A percentile compares a stretch with the other conserved stretches of the same genome.
These are phyloP conservation scores for Pogonophryne albipinna DNA, from an alignment of 2,797 vertebrate genomes.

Conservation along the genomic window DNA sequence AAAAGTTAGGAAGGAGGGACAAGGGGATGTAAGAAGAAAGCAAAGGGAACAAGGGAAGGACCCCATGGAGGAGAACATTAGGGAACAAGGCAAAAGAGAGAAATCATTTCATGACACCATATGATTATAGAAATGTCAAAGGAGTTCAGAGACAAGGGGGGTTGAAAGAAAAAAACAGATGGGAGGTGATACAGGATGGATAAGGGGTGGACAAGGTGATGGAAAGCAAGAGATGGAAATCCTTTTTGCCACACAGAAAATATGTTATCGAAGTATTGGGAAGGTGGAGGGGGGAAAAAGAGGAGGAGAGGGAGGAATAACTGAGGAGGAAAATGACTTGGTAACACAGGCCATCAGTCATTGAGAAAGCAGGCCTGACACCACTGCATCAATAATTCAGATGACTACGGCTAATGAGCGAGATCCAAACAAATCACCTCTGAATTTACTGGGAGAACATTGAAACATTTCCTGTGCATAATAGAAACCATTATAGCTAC, in stretches of 20 bases:
- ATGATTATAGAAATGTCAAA: conserved; percentile 58
- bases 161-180: conserved; percentile 12
- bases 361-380: conserved; percentile 71
- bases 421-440: conserved; percentile 78
- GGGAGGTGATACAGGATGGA: conserved; percentile 11
- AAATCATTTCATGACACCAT: conserved; percentile 39
- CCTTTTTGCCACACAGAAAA: conserved; percentile 53
- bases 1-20: conserved; percentile 18
- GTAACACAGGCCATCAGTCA: conserved; percentile 74
- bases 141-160: conserved; percentile 1
- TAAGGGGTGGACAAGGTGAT: conserved; percentile 30
- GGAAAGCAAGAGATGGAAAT: conserved; percentile 37
- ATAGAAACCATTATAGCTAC: conserved; percentile 51
- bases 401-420: conserved; percentile 78
- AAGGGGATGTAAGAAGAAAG: neutral
- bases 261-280: conserved; percentile 52
- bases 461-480: conserved; percentile 62
- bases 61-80: neutral
- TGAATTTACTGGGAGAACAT: conserved; percentile 67
- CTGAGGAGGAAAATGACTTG: conserved; percentile 64
- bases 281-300: conserved; percentile 25
- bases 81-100: neutral
- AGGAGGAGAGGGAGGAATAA: conserved; percentile 60
- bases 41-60: conserved; percentile 8
- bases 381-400: conserved; percentile 80